These are phyloP conservation scores for Tipula unca DNA, from an alignment of 2,888 invertebrate genomes.

Conservation along the genomic window DNA sequence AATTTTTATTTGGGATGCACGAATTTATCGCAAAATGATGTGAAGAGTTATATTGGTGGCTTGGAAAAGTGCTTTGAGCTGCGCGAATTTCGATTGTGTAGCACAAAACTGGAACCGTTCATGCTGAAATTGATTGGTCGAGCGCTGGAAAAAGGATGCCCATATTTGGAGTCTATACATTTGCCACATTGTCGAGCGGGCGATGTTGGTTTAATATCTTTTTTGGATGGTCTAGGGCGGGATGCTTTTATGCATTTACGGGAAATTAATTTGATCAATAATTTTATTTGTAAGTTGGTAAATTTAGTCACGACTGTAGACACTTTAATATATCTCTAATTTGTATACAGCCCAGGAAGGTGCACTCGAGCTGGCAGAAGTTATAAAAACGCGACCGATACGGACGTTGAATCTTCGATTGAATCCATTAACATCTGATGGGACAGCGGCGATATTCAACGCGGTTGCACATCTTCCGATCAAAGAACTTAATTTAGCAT, in stretches of 20 bases:
- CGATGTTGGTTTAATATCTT: slow-evolving; percentile 37
- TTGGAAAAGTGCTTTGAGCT: slow-evolving; percentile 37
- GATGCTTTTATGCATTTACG: slow-evolving; percentile 36
- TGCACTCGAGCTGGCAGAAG: slow-evolving; percentile 34
- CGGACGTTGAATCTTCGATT: slow-evolving; percentile 34
- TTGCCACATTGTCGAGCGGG: slow-evolving; percentile 36
- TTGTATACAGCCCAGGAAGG: slow-evolving; percentile 34
- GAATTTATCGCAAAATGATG: slow-evolving; percentile 36
- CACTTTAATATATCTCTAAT: not conserved
- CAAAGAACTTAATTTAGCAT: slow-evolving; percentile 33
- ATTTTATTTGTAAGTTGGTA: slow-evolving; percentile 34
- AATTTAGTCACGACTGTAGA: not conserved
- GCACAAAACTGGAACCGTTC: slow-evolving; percentile 36
- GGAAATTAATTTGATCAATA: slow-evolving; percentile 36
- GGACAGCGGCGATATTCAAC: slow-evolving; percentile 36
- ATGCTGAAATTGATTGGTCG: slow-evolving; percentile 35
- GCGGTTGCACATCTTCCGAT: slow-evolving; percentile 32
- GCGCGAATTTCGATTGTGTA: slow-evolving; percentile 37
- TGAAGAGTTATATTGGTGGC: slow-evolving; percentile 33
- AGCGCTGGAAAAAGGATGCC: slow-evolving; percentile 38
- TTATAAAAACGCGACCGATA: slow-evolving; percentile 31
- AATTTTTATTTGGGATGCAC: slow-evolving; percentile 40
- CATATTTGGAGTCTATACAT: slow-evolving; percentile 33
- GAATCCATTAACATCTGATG: slow-evolving; percentile 41
- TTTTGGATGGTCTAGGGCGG: slow-evolving; percentile 33